A percentile compares a stretch with the other conserved stretches of the same genome.
Conservation (phyloP, 2,113 vertebrate genomes). For the Gorsachius goisagi region DNA sequence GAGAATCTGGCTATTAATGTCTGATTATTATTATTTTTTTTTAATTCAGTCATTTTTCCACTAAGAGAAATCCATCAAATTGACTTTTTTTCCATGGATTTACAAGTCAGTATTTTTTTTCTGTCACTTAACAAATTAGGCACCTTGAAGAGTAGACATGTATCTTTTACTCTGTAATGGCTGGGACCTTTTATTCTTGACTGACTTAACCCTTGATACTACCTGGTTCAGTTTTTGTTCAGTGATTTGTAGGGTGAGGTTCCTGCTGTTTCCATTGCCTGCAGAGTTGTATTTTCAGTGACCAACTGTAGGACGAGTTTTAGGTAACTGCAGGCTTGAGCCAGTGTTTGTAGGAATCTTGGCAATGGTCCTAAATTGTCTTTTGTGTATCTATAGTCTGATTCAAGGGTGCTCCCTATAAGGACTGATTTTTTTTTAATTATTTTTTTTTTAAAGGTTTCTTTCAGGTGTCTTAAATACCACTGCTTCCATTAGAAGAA, state of each 20-base stretch:
- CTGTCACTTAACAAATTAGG: not conserved
- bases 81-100: not conserved
- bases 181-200: not conserved
- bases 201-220: not conserved
- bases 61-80: not conserved
- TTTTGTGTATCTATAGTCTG: not conserved
- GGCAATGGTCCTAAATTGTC: not conserved
- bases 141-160: not conserved
- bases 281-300: not conserved
- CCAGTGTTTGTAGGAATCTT: not conserved
- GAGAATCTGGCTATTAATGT: not conserved
- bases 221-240: not conserved
- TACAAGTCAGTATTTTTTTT: not conserved
- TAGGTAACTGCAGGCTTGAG: not conserved
- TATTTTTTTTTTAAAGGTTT: not conserved
- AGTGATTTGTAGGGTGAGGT: not conserved
- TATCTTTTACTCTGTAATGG: not conserved
- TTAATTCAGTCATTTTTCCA: not conserved
- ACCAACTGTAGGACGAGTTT: not conserved
- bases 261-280: not conserved
- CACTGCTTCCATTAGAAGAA: not conserved
- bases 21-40: not conserved
- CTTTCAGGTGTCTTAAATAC: conserved; percentile 3
- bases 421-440: conserved; percentile 15
- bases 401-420: conserved; percentile 23